Base-by-base conservation (phyloP, 2,797 vertebrate species). In the Lindbergichthys nudifrons region DNA sequence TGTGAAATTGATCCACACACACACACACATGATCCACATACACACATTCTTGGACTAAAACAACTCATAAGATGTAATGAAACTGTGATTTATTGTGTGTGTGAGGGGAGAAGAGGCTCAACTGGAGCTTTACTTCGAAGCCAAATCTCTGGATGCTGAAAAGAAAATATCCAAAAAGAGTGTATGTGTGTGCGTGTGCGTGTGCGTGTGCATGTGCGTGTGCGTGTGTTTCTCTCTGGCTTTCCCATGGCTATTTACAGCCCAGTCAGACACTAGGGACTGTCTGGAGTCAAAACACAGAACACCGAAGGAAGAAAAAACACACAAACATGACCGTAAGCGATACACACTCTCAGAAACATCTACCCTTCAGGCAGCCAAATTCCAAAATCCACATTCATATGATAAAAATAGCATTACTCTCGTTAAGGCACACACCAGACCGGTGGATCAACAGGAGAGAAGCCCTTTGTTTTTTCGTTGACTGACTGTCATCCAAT, bases 191-290 rank as follows among this genome's bases (percentile, higher is more conserved):
- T 9, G 7, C 36, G 23, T 53, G 72, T 67, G 64, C 61, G 62
- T 65, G 32, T 2, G 32, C 9, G 32, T 9, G 32, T 32, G 32
- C 8, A 32, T 36, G 32, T 8, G 32, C 32, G 32, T 1, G 32
- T 32, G 23, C 53, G 72, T 61, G 64, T 61, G 62, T 65, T 32
- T 52, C 23, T 80, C 46, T 63, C 60, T 51, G 77, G 62, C 75
- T 91, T 91, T 92, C 90, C 84, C 89, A 87, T 83, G 85, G 85
- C 75, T 92, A 90, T 92, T 91, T 92, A 70, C 73, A 88, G 86
- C 70, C 65, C 72, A 67, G 84, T 75, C 72, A 77, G 80, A 83
- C 89, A 79, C 79, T 70, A 54, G 85, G 81, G 82, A 87, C 58
- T 26, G 83, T 85, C 80, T 83, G 77, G 72, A 70, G 83, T 87